Conservation (phyloP, 2,113 vertebrate species). For the Urocolius indicus region DNA sequence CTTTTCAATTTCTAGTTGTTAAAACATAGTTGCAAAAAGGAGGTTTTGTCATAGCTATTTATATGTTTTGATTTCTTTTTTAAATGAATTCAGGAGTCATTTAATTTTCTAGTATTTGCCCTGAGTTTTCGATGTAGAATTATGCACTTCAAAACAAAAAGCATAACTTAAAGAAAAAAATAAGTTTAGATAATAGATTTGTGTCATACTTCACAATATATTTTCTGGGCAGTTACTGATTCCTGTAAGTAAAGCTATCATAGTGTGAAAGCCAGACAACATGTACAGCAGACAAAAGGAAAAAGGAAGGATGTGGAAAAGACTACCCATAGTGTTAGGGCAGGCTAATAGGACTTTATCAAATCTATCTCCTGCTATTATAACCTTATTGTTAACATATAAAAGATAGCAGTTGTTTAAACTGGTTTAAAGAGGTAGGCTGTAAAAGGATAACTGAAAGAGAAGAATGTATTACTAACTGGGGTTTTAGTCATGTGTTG, state of each 20-base stretch:
- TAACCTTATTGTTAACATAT: neutral
- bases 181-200: neutral
- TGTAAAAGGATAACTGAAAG: neutral
- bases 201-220: neutral
- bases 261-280: neutral
- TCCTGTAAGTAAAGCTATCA: neutral
- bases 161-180: neutral
- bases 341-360: neutral
- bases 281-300: neutral
- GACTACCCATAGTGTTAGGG: rapidly evolving
- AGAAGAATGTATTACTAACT: neutral
- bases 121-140: neutral
- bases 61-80: neutral
- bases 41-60: neutral
- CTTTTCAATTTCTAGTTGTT: neutral
- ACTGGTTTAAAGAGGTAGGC: neutral
- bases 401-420: neutral
- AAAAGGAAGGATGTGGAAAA: neutral
- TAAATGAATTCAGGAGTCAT: neutral
- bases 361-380: neutral
- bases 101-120: neutral
- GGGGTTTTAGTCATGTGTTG: neutral
- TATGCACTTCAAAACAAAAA: neutral
- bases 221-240: neutral
- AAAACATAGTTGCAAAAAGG: neutral